These are phyloP conservation scores for Onthophagus taurus DNA, from an alignment of 1,140 invertebrate genomes.

Conservation along the genomic window DNA sequence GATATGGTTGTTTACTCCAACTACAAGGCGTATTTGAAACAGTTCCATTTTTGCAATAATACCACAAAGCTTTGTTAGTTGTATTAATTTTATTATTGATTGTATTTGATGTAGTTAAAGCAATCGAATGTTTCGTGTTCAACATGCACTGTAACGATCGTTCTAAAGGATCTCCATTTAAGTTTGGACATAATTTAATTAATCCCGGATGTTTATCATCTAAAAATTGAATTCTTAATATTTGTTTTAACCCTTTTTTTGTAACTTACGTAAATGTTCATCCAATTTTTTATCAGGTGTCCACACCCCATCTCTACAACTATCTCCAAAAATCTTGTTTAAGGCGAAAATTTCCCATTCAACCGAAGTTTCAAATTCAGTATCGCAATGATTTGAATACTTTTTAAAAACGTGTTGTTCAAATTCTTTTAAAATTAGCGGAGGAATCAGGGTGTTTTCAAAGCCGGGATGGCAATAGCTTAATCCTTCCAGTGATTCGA, in stretches of 20 bases:
- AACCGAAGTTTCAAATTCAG: constrained; percentile 35
- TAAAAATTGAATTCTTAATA: constrained; percentile 21
- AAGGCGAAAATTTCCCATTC: constrained; percentile 48
- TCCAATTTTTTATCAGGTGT: constrained; percentile 43
- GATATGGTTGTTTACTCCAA: too few relatives aligned
- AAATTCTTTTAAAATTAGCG: constrained; percentile 48
- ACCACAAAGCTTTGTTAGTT: too few relatives aligned
- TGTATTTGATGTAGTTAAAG: constrained; percentile 40
- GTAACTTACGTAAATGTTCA: constrained; percentile 47
- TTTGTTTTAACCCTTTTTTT: not conserved
- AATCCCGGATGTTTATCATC: constrained; percentile 42
- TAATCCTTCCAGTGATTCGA: constrained; percentile 37
- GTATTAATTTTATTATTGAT: too few relatives aligned
- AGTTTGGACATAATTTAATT: constrained; percentile 40
- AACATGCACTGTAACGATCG: constrained; percentile 44
- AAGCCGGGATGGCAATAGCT: constrained; percentile 57
- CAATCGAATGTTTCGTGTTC: constrained; percentile 42
- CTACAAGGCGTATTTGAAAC: too few relatives aligned
- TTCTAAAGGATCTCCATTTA: constrained; percentile 18
- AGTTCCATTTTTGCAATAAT: too few relatives aligned
- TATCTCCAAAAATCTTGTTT: constrained; percentile 46
- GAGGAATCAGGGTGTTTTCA: constrained; percentile 43
- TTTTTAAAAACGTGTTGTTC: constrained; percentile 39
- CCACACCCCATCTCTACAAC: constrained; percentile 60
- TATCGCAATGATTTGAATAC: constrained; percentile 20